A percentile compares a stretch with the other conserved stretches of the same genome.
Evolutionary conservation across 30 jellyfish, hydroid and myxozoan genomes (phyloP).

Genomic region (Turritopsis dohrnii): DNA sequence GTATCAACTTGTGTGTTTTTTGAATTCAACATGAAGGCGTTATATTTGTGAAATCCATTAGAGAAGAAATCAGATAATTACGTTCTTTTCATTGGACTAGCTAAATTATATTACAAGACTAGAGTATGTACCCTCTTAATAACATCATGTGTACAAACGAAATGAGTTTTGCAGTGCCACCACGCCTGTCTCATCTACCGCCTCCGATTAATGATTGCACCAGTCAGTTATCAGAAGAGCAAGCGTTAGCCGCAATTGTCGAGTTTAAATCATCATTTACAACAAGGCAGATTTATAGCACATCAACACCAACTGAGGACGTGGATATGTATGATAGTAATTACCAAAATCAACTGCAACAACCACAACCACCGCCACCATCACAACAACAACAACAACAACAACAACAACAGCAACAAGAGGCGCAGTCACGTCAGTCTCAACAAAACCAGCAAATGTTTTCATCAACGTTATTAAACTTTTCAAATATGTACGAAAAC

Average conservation of each 20-base stretch:
- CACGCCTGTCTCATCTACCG: constrained; percentile 88
- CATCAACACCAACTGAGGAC: neutral
- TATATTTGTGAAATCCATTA: neutral
- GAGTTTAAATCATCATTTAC: constrained; percentile 3
- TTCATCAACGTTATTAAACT: neutral
- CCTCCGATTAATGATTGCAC: constrained; percentile 12
- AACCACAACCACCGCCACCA: neutral
- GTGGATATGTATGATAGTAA: neutral
- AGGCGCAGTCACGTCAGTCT: neutral
- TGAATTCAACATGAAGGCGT: neutral
- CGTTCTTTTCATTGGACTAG: neutral
- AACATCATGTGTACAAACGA: constrained; percentile 5
- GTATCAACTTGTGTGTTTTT: neutral
- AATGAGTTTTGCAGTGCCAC: constrained; percentile 60
- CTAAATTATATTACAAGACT: neutral
- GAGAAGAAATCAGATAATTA: neutral
- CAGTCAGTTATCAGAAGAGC: neutral
- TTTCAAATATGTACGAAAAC: neutral
- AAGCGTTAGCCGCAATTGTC: neutral
- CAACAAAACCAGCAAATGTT: neutral
- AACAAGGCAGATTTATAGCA: neutral
- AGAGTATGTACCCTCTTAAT: constrained; percentile 1
- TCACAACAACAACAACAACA: constrained; percentile 2
- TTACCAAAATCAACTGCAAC: neutral
- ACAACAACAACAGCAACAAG: constrained; percentile 4